A percentile compares a stretch with the other conserved stretches of the same genome.
phyloP scores from a whole-genome alignment of 2,113 vertebrate species.

The Sclerurus mexicanus region DNA sequence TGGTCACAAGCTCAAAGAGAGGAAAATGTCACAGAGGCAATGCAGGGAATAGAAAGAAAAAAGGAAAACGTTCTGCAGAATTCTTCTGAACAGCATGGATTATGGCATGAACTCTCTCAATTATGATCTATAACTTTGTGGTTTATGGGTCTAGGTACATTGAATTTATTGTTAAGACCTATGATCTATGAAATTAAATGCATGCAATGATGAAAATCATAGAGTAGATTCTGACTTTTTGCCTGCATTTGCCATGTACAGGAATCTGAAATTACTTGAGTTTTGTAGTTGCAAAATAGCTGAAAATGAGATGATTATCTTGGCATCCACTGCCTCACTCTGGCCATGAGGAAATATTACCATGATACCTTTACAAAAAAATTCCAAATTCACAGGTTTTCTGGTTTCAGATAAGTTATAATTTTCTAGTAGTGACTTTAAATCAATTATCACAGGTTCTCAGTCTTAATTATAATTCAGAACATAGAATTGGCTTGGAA shows the following conservation, averaged over 20 bases:
- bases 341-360: not conserved
- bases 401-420: not conserved
- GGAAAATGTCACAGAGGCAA: not conserved
- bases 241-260: not conserved
- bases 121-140: not conserved
- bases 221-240: not conserved
- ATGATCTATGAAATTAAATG: not conserved
- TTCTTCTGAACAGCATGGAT: not conserved
- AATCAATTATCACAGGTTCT: not conserved
- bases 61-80: not conserved
- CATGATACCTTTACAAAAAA: not conserved
- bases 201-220: not conserved
- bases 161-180: not conserved
- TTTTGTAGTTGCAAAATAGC: not conserved
- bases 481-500: not conserved
- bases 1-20: not conserved
- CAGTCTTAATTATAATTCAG: not conserved
- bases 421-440: not conserved
- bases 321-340: not conserved
- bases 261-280: not conserved
- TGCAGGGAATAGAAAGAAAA: not conserved
- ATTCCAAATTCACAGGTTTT: not conserved
- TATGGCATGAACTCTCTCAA: not conserved
- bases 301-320: not conserved
- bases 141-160: not conserved